These are phyloP conservation scores for Isurus oxyrinchus DNA, from an alignment of 2,113 vertebrate species.

Conservation along the genomic window DNA sequence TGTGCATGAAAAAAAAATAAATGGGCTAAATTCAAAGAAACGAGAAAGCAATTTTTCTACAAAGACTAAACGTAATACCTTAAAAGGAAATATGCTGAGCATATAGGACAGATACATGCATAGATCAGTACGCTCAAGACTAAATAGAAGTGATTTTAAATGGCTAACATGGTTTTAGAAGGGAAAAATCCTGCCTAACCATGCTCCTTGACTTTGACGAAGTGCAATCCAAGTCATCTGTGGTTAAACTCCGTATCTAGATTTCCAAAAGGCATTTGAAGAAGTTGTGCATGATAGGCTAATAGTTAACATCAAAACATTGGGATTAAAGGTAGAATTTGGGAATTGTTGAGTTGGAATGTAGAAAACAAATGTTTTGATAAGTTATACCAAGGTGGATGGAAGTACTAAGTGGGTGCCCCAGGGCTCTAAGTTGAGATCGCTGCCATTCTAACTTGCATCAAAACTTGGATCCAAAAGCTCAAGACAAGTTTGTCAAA, in stretches of 20 bases:
- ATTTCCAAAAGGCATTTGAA: not conserved
- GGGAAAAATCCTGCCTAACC: not conserved
- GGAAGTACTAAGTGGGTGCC: not conserved
- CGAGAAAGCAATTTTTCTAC: not conserved
- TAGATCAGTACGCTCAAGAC: not conserved
- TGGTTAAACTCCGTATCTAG: not conserved
- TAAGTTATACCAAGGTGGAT: not conserved
- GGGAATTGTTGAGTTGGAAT: not conserved
- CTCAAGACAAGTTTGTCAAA: not conserved
- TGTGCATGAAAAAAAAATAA: not conserved
- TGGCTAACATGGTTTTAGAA: not conserved
- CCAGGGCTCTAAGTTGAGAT: not conserved
- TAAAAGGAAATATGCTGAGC: not conserved
- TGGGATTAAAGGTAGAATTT: not conserved
- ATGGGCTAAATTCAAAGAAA: not conserved
- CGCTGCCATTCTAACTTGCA: not conserved
- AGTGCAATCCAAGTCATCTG: not conserved
- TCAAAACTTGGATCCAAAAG: not conserved
- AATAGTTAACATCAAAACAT: not conserved
- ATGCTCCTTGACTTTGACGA: not conserved
- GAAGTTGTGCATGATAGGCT: not conserved
- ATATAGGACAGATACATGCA: not conserved
- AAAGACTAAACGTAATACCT: not conserved
- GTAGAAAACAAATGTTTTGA: not conserved
- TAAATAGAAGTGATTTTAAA: not conserved